These are phyloP conservation scores for Larimichthys crocea DNA, from an alignment of 2,113 vertebrate genomes.

Conservation along the genomic window DNA sequence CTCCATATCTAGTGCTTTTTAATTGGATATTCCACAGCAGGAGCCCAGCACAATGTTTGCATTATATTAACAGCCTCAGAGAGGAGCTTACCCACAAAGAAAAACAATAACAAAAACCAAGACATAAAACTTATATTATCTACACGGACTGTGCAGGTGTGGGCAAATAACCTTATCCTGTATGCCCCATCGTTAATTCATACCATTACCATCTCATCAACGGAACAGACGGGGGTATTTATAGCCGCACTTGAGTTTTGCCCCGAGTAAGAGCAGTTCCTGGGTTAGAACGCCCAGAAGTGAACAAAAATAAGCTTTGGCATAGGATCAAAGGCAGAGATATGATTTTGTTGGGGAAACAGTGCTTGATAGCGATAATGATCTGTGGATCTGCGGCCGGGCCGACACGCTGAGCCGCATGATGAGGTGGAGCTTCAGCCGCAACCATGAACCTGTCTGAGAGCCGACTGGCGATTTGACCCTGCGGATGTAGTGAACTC, in stretches of 20 bases:
- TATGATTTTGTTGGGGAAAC: conserved; percentile 71
- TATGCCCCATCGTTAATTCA: conserved; percentile 40
- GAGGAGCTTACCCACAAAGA: conserved; percentile 15
- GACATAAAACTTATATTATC: background rate
- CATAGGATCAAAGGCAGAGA: conserved; percentile 73
- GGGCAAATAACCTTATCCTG: conserved; percentile 26
- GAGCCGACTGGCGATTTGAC: conserved; percentile 47
- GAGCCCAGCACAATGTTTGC: conserved; percentile 49
- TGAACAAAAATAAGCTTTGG: conserved; percentile 67
- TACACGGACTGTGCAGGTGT: conserved; percentile 17
- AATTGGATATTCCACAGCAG: conserved; percentile 73
- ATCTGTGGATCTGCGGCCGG: conserved; percentile 62
- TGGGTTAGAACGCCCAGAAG: conserved; percentile 68
- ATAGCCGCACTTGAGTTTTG: conserved; percentile 42
- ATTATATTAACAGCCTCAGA: conserved; percentile 48
- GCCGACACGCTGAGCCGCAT: conserved; percentile 58
- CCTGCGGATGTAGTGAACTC: conserved; percentile 46
- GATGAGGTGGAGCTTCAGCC: conserved; percentile 37
- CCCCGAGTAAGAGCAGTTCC: conserved; percentile 46
- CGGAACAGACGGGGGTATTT: conserved; percentile 51
- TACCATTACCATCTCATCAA: conserved; percentile 53
- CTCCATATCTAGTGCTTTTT: conserved; percentile 54
- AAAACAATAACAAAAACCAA: background rate
- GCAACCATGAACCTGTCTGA: background rate
- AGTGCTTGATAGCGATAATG: conserved; percentile 70